Base-by-base conservation (phyloP, 1,140 invertebrate genomes). In the Leptinotarsa defecta region DNA sequence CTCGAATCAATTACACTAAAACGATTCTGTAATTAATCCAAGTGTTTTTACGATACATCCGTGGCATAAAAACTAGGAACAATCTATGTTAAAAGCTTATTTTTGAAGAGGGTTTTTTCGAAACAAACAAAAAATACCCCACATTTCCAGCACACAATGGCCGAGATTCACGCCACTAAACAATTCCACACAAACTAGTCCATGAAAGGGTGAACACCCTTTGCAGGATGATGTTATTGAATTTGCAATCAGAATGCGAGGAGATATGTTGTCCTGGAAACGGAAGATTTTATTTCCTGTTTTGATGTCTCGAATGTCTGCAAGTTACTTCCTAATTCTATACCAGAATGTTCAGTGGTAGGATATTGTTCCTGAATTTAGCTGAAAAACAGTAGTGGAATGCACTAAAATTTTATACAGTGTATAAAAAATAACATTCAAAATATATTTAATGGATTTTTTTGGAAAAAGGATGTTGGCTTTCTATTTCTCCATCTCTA, bases 241-340 rank as follows among this genome's bases (percentile, higher is more conserved):
- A 57, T 57, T 17, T 57, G 52, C n/a, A 57, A 57, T 57, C 52
- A 57, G 4, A 17, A 19, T 57, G 17, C 52, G 3, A 57, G 34
- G 34, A 43, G 52, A 57, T 19, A 19, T 57, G 52, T 57, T 57
- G 52, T 57, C 52, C 15, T 57, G 52, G 52, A 57, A 19, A 57
- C n/a, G n/a, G 8, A 17, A 57, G 52, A 57, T 57, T n/a, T 57
- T 57, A 57, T 57, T 57, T 57, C 52, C 52, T 57, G 52, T 57
- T 57, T 57, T 57, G 52, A 19, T 19, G 52, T 6, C 52, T 17
- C 17, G n/a, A n/a, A 57, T 57, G 52, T 5, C 52, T 5, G 52
- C 52, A 57, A 57, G 52, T 57, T 17, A 57, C n/a, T 57, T 57
- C n/a, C n/a, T 19, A 19, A 57, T 57, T 57, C 52, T 43, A 43